phyloP scores from a whole-genome alignment of 2,888 invertebrate species.

The Agrenia bidenticulata region DNA sequence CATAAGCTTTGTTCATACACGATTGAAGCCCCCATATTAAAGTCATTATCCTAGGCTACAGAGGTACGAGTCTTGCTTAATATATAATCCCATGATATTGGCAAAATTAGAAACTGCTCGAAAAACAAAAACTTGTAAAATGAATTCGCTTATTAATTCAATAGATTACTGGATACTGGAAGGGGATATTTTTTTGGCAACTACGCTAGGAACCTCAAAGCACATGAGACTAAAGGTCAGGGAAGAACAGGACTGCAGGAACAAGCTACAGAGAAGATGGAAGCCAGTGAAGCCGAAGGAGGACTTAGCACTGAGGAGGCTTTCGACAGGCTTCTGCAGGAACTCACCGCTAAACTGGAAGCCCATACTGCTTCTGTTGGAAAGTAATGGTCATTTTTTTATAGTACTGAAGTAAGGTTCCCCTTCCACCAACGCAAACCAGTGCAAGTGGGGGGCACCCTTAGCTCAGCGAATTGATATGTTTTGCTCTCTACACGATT shows the following conservation, averaged over 20 bases:
- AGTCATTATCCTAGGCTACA: too few species aligned
- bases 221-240: constrained; percentile 3
- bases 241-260: not conserved
- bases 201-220: not conserved
- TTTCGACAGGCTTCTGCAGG: constrained; percentile 47
- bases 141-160: too few species aligned
- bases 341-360: constrained; percentile 40
- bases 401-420: too few species aligned
- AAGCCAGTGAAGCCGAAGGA: constrained; percentile 12
- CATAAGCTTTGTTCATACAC: too few species aligned
- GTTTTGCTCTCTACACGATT: not conserved
- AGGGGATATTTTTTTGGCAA: too few species aligned
- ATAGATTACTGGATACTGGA: too few species aligned
- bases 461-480: constrained; percentile 4
- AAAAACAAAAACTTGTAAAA: too few species aligned
- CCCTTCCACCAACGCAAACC: too few species aligned
- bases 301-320: constrained; percentile 51
- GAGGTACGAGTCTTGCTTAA: too few species aligned
- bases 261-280: constrained; percentile 12
- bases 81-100: too few species aligned
- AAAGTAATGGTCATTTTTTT: constrained; percentile 31
- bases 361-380: constrained; percentile 37
- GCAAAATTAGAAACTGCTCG: too few species aligned
- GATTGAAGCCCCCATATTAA: too few species aligned
- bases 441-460: not conserved